These are phyloP conservation scores for Mustela erminea DNA, from an alignment of 2,797 vertebrate genomes.

Conservation along the genomic window DNA sequence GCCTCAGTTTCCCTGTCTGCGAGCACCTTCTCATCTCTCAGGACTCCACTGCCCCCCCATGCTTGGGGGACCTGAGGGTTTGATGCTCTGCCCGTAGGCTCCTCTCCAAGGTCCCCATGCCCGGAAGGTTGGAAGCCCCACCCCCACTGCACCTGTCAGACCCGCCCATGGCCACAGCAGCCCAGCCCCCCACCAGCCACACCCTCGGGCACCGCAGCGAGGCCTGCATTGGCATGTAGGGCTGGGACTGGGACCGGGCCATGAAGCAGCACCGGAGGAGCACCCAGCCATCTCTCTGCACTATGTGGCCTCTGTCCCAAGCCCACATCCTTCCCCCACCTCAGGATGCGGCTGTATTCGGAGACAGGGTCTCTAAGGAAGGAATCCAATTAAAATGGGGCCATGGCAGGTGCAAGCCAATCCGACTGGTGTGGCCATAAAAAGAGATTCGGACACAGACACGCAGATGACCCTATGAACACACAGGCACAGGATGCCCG, in stretches of 20 bases:
- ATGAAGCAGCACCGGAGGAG: rapidly evolving
- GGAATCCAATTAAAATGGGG: neutral
- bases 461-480: neutral
- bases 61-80: neutral
- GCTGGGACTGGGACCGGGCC: neutral
- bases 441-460: neutral
- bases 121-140: rapidly evolving
- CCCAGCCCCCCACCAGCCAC: neutral
- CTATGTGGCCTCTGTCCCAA: rapidly evolving
- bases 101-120: neutral
- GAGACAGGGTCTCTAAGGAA: neutral
- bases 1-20: neutral
- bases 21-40: neutral
- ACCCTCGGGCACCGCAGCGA: rapidly evolving
- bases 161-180: neutral
- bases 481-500: neutral
- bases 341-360: neutral
- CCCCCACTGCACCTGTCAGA: too few relatives aligned
- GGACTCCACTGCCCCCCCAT: neutral
- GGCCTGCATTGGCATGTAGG: neutral
- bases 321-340: neutral
- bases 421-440: neutral
- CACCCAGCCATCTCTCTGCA: neutral
- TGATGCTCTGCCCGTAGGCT: rapidly evolving
- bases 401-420: neutral